Base-by-base conservation (phyloP, 2,113 vertebrate genomes). In the Limnothrissa miodon region DNA sequence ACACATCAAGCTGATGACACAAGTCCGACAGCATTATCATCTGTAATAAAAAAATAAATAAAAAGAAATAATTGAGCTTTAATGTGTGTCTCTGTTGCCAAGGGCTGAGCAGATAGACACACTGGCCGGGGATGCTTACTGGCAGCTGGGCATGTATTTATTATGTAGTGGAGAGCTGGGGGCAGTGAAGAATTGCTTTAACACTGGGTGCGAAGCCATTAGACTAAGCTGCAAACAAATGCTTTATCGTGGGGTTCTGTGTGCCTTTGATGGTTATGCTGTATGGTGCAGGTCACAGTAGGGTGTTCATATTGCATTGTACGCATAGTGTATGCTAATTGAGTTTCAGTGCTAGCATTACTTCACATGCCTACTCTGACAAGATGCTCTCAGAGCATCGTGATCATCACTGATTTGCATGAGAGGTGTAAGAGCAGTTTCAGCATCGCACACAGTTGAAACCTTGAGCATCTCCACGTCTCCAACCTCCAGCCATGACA, bases 31-130 rank as follows among this genome's bases (percentile, higher is more conserved):
- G 66, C 29, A 29, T 36, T 33, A 74, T 74, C 66, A 74, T 13
- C 66, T 74, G 66, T 74, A 74, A 74, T 74, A 74, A 74, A 74
- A 74, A n/a, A n/a, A n/a, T n/a, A n/a, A n/a, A n/a, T n/a, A n/a
- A n/a, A n/a, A n/a, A n/a, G n/a, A n/a, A n/a, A 29, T 13, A 29
- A 74, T 36, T 74, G 10, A 74, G 66, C 66, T 74, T 29, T 39
- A 74, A 74, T 74, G 66, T 66, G n/a, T 66, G 59, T 74, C 66
- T 74, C 66, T 74, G 66, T 74, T 33, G 66, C 66, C 66, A 17
- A 13, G 66, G 66, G 66, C 10, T 36, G 11, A 29, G 1, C 5
- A 74, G 66, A 74, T 15, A 74, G 66, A 74, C 5, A 33, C 66
- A 39, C 10, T 74, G 29, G 29, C 33, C 5, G 17, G 11, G 66